Evolutionary conservation across 2,797 vertebrate species (phyloP), one percentile per base, ranked within the genome.

Genomic region (Paedocypris micromegethes): DNA sequence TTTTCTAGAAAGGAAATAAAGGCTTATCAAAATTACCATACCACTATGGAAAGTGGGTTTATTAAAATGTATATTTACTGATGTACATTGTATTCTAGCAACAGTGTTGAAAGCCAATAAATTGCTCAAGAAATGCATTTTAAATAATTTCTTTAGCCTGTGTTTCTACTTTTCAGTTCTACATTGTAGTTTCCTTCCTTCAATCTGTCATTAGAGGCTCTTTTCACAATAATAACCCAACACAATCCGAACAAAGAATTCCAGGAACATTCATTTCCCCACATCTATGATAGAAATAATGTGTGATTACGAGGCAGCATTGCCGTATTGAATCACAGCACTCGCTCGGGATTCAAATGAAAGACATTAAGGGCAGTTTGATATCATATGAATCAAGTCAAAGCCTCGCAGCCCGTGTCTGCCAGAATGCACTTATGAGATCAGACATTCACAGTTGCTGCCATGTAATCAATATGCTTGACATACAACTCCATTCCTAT

Each of bases 401-500:
- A 9, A 57, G 41, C 9, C 43, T 4, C 38, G 38, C 5, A 44
- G 9, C 9, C 40, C 3, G 47, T 58, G 56, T 6, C 42, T 46
- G 57, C 6, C 43, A 68, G 57, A 47, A 68, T 68, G 49, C 66
- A 41, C 42, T 46, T 58, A 40, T 44, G 9, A 46, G 48, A 50
- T 57, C 54, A 70, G 9, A 64, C 52, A 51, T 43, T 64, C 60
- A 55, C 59, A 64, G 54, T 68, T 68, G 66, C 66, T 54, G 57
- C 50, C n/a, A 2, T 68, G 66, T 60, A 68, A 68, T 61, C 58
- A 68, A 68, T 68, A 68, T 47, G n/a, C 4, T 44, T 68, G 43
- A 60, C 37, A 60, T 52, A 47, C 49, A 59, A 53, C 50, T 53
- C 6, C 38, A 60, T 68, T 68, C 6, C 57, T n/a, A 60, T 68